phyloP scores from a whole-genome alignment of 2,888 invertebrate species.

The Hypomecis punctinalis region DNA sequence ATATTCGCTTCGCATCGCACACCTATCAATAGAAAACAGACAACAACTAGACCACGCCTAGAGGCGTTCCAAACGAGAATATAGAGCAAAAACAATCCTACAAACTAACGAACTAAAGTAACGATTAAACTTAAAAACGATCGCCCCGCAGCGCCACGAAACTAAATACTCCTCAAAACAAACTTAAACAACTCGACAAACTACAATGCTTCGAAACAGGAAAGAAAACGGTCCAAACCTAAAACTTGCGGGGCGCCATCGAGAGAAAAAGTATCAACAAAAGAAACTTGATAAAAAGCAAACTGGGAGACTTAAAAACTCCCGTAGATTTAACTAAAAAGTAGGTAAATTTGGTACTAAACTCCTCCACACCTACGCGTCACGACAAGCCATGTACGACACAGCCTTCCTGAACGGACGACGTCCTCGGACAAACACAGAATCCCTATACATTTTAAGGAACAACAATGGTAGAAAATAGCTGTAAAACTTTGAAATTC shows the following conservation, averaged over 20 bases:
- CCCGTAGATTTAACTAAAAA: constrained; percentile 40
- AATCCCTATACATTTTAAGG: neutral
- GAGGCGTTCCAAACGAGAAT: constrained; percentile 43
- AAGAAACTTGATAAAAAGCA: constrained; percentile 52
- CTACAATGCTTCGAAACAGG: constrained; percentile 48
- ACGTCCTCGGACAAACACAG: neutral
- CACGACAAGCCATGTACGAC: constrained; percentile 43
- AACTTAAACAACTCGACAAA: constrained; percentile 68
- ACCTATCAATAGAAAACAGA: constrained; percentile 58
- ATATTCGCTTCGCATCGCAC: constrained; percentile 44
- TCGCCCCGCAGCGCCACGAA: constrained; percentile 63
- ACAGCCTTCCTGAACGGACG: constrained; percentile 17
- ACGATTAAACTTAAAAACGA: constrained; percentile 50
- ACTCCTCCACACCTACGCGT: constrained; percentile 36
- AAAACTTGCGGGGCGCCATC: constrained; percentile 60
- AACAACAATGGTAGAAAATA: neutral
- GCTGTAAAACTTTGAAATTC: neutral
- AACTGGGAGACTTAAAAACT: constrained; percentile 57
- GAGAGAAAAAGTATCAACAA: constrained; percentile 53
- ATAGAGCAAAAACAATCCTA: constrained; percentile 69
- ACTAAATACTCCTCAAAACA: constrained; percentile 64
- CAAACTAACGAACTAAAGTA: constrained; percentile 61
- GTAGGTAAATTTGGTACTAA: constrained; percentile 35
- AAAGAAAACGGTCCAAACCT: constrained; percentile 60
- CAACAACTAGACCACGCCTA: constrained; percentile 65